Conservation (phyloP, 1,140 invertebrate genomes). For the Nylanderia fulva region DNA sequence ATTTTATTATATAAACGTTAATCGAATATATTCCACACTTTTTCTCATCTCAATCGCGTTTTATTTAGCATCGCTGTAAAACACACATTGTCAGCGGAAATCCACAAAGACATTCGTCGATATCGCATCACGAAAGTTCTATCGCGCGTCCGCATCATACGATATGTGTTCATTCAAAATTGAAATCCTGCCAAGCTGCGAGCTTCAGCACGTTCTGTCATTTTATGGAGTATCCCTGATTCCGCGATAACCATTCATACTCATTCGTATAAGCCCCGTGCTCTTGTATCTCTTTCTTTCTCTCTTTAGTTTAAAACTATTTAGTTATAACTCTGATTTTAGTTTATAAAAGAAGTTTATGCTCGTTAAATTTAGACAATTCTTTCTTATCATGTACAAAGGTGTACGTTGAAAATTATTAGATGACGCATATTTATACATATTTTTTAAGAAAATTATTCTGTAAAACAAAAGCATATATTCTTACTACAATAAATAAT, state of each 20-base stretch:
- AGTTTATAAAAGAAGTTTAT: constrained; percentile 13
- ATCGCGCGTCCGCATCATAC: constrained; percentile 40
- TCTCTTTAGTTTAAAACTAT: too few species aligned
- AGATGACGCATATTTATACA: not conserved
- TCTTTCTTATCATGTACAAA: constrained; percentile 3
- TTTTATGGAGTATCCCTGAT: constrained; percentile 17
- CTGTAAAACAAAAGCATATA: not conserved
- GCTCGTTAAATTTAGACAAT: constrained; percentile 23
- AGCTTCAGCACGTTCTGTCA: constrained; percentile 11
- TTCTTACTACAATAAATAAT: not conserved
- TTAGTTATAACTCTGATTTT: too few species aligned
- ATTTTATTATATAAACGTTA: not conserved
- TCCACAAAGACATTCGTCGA: constrained; percentile 37
- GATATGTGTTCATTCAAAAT: constrained; percentile 54
- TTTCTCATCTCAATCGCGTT: not conserved
- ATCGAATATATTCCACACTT: not conserved
- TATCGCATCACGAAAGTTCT: constrained; percentile 15
- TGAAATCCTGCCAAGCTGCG: constrained; percentile 60
- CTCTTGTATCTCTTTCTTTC: constrained; percentile 2
- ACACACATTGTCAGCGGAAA: constrained; percentile 9
- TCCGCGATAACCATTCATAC: constrained; percentile 12
- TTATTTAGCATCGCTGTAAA: not conserved
- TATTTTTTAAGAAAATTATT: not conserved
- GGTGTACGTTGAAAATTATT: not conserved
- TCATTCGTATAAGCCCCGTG: not conserved